Conservation (phyloP, 1,140 invertebrate species). For the Hypsibius dujardini region DNA sequence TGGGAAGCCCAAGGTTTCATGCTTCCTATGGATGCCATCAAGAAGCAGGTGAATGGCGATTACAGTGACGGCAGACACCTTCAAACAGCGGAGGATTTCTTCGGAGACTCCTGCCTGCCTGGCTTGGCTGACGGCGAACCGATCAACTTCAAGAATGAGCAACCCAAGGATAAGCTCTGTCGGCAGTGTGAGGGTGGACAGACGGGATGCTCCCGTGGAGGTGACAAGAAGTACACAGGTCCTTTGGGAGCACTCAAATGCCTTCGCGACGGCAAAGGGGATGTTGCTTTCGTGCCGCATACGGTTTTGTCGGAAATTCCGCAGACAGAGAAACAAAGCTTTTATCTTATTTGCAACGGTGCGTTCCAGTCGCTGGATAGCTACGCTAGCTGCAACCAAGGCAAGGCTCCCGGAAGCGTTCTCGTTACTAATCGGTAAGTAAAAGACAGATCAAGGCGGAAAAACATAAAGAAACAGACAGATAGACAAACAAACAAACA, state of each 20-base stretch:
- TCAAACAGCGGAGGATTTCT: not conserved
- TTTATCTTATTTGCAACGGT: not conserved
- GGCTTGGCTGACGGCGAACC: not conserved
- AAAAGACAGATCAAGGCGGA: not conserved
- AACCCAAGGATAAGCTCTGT: conserved; percentile 5
- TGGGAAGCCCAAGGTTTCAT: conserved; percentile 2
- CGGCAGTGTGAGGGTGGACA: not conserved
- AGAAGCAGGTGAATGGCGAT: not conserved
- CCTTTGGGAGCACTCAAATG: not conserved
- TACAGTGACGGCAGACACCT: not conserved
- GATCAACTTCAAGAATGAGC: not conserved
- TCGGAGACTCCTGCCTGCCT: conserved; percentile 12
- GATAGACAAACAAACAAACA: not conserved
- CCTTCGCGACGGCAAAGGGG: not conserved
- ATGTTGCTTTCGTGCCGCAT: conserved; percentile 15
- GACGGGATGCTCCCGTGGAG: not conserved
- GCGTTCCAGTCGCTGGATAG: not conserved
- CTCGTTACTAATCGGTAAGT: not conserved
- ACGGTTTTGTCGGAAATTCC: not conserved
- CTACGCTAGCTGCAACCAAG: not conserved
- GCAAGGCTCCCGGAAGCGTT: not conserved
- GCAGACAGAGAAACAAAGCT: not conserved
- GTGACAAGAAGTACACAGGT: not conserved
- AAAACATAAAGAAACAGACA: not conserved
- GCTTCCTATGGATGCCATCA: not conserved